Base-by-base conservation (phyloP, 2,888 invertebrate genomes). In the Alcis repandata region DNA sequence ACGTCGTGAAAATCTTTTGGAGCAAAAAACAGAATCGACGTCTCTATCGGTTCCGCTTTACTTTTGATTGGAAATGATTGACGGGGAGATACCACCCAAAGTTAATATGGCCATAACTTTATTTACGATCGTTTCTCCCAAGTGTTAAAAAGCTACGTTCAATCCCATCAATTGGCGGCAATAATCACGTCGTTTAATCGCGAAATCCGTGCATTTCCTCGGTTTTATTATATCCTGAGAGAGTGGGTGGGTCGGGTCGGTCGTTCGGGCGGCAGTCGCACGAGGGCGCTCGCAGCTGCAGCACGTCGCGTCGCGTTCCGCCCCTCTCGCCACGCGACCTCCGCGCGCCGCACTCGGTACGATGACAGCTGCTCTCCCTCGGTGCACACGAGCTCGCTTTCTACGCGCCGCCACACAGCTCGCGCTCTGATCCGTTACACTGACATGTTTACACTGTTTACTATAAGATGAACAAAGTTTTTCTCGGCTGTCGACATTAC, bases 391-490 rank as follows among this genome's bases (percentile, higher is more conserved):
- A 78, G 76, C 80, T 80, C 82, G 85, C 89, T 92, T 90, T 91
- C 91, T 90, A 87, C 83, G 73, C 78, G 78, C 77, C 84, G 87
- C 85, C 89, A 88, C 84, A 80, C 75, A 76, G 75, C 70, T 77
- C 79, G 79, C 79, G 76, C 77, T 83, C 79, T 81, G 76, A 86
- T 78, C 86, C 87, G 88, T 87, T 86, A 86, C 77, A 78, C 57
- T 84, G 81, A 85, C 84, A 86, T 88, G 86, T 88, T 87, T 87
- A 84, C 83, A 76, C 77, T 83, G 79, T 83, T 87, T 83, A 83
- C 84, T 81, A 80, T 79, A 76, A 75, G 65, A 81, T 77, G 79
- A 82, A 80, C 75, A 82, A 85, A 88, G 82, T 85, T 87, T 83
- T 83, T 83, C 79, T 81, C 80, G 78, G 76, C 82, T 80, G 76